A percentile compares a stretch with the other conserved stretches of the same genome.
phyloP scores from a whole-genome alignment of 2,888 invertebrate genomes.

The Tenthredo amoena region DNA sequence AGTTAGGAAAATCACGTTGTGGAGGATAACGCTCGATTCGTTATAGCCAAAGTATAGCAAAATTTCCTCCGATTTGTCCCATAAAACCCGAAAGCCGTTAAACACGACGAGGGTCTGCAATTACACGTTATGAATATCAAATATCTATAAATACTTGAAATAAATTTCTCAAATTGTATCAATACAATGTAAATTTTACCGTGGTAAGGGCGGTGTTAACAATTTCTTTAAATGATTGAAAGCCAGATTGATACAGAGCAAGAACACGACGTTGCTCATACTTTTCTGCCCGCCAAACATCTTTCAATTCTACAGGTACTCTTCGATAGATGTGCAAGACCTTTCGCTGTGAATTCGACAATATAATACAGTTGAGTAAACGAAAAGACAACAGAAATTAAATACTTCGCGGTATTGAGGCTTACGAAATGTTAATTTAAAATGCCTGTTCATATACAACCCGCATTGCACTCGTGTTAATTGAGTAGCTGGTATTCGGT shows the following conservation, averaged over 20 bases:
- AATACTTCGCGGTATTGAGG: background rate
- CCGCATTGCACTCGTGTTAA: background rate
- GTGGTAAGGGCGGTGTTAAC: background rate
- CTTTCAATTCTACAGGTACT: constrained; percentile 20
- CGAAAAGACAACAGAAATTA: background rate
- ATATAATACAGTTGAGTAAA: background rate
- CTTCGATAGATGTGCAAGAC: background rate
- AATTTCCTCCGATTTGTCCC: constrained; percentile 19
- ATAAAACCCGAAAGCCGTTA: constrained; percentile 1
- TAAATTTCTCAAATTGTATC: background rate
- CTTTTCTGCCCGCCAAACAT: background rate
- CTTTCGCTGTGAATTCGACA: background rate
- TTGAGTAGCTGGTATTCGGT: background rate
- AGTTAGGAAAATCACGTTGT: constrained; percentile 9
- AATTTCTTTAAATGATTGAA: constrained; percentile 31
- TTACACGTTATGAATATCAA: background rate
- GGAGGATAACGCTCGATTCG: constrained; percentile 1
- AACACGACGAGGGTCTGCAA: constrained; percentile 12
- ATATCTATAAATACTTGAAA: background rate
- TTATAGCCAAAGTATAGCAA: background rate
- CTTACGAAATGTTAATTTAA: background rate
- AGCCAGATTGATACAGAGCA: constrained; percentile 18
- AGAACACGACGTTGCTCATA: constrained; percentile 8
- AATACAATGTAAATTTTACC: background rate
- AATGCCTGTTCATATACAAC: background rate